Evolutionary conservation across 2,888 invertebrate genomes (phyloP), one percentile per base, ranked within the genome.

Genomic region (Anodontia alba): DNA sequence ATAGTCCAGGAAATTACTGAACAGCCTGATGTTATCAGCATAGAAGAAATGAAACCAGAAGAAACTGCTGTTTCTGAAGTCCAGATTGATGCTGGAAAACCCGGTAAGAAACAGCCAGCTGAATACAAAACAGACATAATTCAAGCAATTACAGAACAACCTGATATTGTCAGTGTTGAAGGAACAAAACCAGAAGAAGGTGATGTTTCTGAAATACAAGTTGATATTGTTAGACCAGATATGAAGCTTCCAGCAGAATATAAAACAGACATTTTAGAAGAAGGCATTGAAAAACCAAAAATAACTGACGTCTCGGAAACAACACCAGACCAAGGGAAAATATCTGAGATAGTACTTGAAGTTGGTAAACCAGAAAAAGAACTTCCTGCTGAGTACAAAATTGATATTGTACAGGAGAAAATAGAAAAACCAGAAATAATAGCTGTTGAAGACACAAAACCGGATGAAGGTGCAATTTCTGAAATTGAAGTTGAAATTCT

Each of bases 261-360:
- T n/a, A 73, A 88, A 75, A 76, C 84, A 36, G 84, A 83, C 12
- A 66, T 80, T 43, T 20, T 82, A n/a, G 74, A 82, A 73, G 88
- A 89, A 51, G 49, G 57, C 7, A 36, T 66, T 29, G 76, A 84
- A 42, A 78, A 84, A 46, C 84, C 86, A 26, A 83, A 87, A 57
- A 71, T 88, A 7, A 76, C 80, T 54, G 87, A 87, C 12, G 86
- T 90, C 1, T 49, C 73, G 20, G 88, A 88, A 74, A 46, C 42
- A 49, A 62, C 31, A 29, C 66, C 54, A 49, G 29, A 43, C 71
- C 20, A 33, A 73, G 26, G 20, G 0, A 62, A 54, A 46, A 20
- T 29, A 10, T 73, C 73, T 38, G 80, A 82, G 10, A 29, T 79
- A 33, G 80, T 70, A 17, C 31, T 68, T 15, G 66, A 49, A 36